phyloP scores from a whole-genome alignment of 2,888 invertebrate genomes.

The Bellardia bayeri region DNA sequence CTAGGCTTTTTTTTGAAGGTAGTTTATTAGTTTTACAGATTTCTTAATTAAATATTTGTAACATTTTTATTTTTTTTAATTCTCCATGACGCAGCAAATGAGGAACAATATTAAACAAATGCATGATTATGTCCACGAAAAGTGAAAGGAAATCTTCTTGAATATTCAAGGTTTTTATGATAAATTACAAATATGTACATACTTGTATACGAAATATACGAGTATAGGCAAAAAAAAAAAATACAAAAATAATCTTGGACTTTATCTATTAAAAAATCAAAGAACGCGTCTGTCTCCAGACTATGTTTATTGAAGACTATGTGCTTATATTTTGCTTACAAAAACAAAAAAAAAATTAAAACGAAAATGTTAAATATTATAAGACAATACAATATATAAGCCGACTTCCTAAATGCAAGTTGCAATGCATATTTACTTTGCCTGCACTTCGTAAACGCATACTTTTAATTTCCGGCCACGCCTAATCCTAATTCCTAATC shows the following conservation, averaged over 20 bases:
- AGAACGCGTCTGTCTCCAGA: conserved; percentile 11
- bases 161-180: conserved; percentile 48
- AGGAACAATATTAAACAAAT: conserved; percentile 4
- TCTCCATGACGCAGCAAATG: conserved; percentile 14
- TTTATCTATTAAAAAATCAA: conserved; percentile 8
- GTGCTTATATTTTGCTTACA: too few species aligned
- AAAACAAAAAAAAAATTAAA: too few species aligned
- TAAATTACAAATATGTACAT: conserved; percentile 8
- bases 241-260: conserved; percentile 14
- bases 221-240: not conserved
- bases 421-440: too few species aligned
- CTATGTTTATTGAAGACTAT: not conserved
- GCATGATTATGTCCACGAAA: conserved; percentile 4
- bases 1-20: not conserved
- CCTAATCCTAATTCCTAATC: too few species aligned
- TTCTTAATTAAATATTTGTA: not conserved
- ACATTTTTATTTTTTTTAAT: not conserved
- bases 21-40: not conserved
- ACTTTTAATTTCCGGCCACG: too few species aligned
- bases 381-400: too few species aligned
- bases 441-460: too few species aligned
- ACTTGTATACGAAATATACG: not conserved
- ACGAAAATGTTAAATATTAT: not conserved
- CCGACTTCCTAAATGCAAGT: too few species aligned
- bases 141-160: conserved; percentile 54